Evolutionary conservation across 1,140 invertebrate genomes (phyloP).

Genomic region (Archivesica marissinica): DNA sequence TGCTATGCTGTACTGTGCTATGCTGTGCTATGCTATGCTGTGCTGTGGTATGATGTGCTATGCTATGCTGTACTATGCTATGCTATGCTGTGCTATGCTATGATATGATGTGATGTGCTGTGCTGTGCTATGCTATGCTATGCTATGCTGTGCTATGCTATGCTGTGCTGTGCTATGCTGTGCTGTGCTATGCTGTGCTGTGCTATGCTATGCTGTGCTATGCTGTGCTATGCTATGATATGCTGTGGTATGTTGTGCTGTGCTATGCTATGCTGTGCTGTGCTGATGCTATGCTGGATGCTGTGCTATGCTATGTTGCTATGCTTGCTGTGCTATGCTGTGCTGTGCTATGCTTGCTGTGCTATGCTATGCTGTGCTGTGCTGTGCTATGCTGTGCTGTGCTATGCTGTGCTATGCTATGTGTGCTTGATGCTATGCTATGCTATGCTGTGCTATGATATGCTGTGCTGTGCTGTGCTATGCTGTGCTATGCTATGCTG

Average conservation of each 20-base stretch:
- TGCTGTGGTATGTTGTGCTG: too few relatives aligned
- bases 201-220: not conserved
- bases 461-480: too few relatives aligned
- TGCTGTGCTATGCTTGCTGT: too few relatives aligned
- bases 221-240: not conserved
- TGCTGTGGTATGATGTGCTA: too few relatives aligned
- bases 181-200: too few relatives aligned
- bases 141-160: not conserved
- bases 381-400: slow-evolving; percentile 21
- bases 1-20: not conserved
- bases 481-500: too few relatives aligned
- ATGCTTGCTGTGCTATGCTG: not conserved
- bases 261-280: not conserved
- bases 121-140: not conserved
- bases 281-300: not conserved
- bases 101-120: not conserved
- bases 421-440: not conserved
- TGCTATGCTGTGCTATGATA: too few relatives aligned
- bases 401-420: slow-evolving; percentile 1
- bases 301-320: slow-evolving; percentile 8
- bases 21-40: not conserved
- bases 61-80: not conserved
- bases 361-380: slow-evolving; percentile 15
- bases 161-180: too few relatives aligned
- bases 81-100: not conserved